Percentiles rank a stretch among this genome's conserved stretches.
phyloP scores from a whole-genome alignment of 2,888 invertebrate genomes.

The Drosophila fulvimacula region DNA sequence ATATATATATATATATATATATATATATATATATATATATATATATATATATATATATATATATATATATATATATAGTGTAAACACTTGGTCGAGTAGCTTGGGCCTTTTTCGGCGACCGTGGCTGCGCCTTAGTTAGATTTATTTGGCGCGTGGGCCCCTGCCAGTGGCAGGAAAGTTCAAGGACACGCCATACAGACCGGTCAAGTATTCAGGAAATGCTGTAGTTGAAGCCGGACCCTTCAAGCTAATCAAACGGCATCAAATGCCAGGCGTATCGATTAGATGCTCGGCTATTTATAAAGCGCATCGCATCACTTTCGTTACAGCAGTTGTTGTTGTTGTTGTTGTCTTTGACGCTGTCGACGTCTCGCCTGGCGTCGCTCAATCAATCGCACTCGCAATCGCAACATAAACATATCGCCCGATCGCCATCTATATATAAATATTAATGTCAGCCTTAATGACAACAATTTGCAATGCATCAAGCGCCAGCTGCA shows the following conservation, averaged over 20 bases:
- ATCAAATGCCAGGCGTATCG: conserved; percentile 62
- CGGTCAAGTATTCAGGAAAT: conserved; percentile 58
- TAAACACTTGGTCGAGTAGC: conserved; percentile 29
- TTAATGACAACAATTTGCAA: conserved; percentile 72
- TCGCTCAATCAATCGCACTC: conserved; percentile 52
- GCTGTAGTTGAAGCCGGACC: conserved; percentile 3
- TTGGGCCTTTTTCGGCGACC: conserved; percentile 27
- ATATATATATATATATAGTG: background rate
- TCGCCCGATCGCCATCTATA: conserved; percentile 30
- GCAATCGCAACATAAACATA: conserved; percentile 37
- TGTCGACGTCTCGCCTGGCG: conserved; percentile 16
- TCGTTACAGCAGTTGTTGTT: conserved; percentile 8
- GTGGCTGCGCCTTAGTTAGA: conserved; percentile 33
- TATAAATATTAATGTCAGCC: conserved; percentile 39
- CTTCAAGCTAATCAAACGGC: conserved; percentile 54
- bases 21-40: background rate
- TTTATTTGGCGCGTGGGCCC: conserved; percentile 54
- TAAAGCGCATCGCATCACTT: conserved; percentile 28
- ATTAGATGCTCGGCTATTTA: conserved; percentile 62
- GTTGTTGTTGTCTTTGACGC: background rate
- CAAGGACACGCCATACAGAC: conserved; percentile 43
- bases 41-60: background rate
- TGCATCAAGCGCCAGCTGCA: conserved; percentile 50
- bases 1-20: background rate
- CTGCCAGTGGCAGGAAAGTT: conserved; percentile 31